Percentiles rank a stretch among this genome's conserved stretches.
Evolutionary conservation across 1,140 invertebrate genomes (phyloP).

Genomic region (Ylistrum balloti): DNA sequence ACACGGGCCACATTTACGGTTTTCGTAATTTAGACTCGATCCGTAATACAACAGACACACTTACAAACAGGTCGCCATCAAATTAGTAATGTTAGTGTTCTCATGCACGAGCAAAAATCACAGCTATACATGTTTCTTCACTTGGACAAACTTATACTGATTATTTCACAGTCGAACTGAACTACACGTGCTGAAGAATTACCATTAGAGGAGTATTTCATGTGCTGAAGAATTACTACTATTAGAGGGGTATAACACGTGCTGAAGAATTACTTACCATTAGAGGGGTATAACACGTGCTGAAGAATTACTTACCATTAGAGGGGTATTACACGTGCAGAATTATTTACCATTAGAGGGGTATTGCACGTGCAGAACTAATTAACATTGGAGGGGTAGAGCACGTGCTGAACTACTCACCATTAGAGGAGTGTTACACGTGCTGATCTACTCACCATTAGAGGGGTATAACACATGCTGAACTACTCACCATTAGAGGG

Average conservation of each 20-base stretch:
- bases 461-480: background rate
- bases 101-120: no score
- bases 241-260: background rate
- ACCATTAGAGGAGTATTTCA: background rate
- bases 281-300: background rate
- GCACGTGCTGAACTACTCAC: background rate
- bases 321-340: background rate
- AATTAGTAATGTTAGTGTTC: no score
- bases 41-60: no score
- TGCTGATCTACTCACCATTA: background rate
- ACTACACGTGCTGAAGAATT: background rate
- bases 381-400: background rate
- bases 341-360: background rate
- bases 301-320: background rate
- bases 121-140: no score
- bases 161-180: no score
- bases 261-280: slow-evolving; percentile 62
- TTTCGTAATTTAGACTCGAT: no score
- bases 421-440: background rate
- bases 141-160: no score
- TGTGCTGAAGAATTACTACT: background rate
- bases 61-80: no score
- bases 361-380: background rate
- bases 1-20: no score
- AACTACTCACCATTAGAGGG: background rate